Conservation (phyloP, 53 echinoderm and acorn worm species). For the Holothuria scabra region DNA sequence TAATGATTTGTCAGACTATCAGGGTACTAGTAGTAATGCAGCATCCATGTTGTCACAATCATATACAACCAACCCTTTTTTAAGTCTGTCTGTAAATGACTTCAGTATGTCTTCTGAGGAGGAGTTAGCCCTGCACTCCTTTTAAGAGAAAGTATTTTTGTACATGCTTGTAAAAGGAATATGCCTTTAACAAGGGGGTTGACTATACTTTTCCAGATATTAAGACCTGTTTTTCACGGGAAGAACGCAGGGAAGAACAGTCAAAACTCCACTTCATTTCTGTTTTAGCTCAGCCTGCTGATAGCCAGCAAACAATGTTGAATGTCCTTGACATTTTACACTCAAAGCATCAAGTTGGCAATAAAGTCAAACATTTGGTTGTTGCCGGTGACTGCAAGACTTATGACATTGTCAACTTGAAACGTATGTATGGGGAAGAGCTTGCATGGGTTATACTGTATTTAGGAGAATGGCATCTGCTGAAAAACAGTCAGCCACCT, state of each 20-base stretch:
- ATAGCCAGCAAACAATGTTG: slow-evolving; percentile 44
- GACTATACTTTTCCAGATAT: slow-evolving; percentile 30
- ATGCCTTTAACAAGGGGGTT: neutral
- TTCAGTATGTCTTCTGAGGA: neutral
- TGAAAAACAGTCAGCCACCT: slow-evolving; percentile 69
- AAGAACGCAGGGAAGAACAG: neutral
- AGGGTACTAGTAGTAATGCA: neutral
- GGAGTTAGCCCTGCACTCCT: neutral
- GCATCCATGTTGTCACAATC: neutral
- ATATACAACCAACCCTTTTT: neutral
- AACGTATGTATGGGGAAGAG: slow-evolving; percentile 31
- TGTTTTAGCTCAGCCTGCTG: slow-evolving; percentile 44
- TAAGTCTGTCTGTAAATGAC: neutral
- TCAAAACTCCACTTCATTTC: slow-evolving; percentile 38
- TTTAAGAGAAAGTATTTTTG: slow-evolving; percentile 21
- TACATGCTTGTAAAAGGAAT: slow-evolving; percentile 48
- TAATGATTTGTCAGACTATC: neutral
- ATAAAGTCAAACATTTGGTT: slow-evolving; percentile 12
- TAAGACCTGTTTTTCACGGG: slow-evolving; percentile 3
- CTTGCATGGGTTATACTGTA: slow-evolving; percentile 69
- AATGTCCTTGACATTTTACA: slow-evolving; percentile 30
- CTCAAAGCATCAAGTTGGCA: slow-evolving; percentile 42
- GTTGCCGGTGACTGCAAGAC: slow-evolving; percentile 56
- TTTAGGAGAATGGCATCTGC: slow-evolving; percentile 76
- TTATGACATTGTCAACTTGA: slow-evolving; percentile 41